Percentiles rank a stretch among this genome's conserved stretches.
Conservation (phyloP, 1,140 invertebrate species). For the Saccostrea cuccullata region DNA sequence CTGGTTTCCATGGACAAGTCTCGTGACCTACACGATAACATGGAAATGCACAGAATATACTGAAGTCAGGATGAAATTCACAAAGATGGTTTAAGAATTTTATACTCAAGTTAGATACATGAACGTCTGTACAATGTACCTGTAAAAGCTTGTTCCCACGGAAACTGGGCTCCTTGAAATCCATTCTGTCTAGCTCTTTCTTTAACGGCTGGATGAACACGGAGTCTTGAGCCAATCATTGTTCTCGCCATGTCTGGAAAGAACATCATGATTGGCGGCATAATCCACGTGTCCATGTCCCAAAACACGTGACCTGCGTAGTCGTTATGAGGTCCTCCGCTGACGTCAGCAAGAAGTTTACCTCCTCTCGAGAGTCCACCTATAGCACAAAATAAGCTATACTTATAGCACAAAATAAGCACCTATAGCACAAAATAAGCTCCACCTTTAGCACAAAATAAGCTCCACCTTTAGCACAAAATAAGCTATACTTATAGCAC, state of each 20-base stretch:
- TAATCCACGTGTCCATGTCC: conserved; percentile 80
- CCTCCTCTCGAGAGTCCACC: conserved; percentile 60
- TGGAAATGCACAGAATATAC: conserved; percentile 30
- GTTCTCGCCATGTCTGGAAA: conserved; percentile 68
- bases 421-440: conserved; percentile 24
- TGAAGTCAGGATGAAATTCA: background rate
- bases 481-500: conserved; percentile 24
- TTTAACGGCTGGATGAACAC: conserved; percentile 67
- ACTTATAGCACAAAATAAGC: background rate
- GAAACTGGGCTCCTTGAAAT: conserved; percentile 72
- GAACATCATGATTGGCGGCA: conserved; percentile 74
- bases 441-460: conserved; percentile 43
- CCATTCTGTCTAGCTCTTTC: conserved; percentile 69
- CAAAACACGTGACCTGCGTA: conserved; percentile 78
- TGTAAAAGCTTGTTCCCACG: conserved; percentile 76
- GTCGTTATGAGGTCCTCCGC: conserved; percentile 55
- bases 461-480: conserved; percentile 41
- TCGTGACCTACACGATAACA: conserved; percentile 58
- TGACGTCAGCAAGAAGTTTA: conserved; percentile 43
- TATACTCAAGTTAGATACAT: background rate
- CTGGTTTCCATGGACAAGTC: conserved; percentile 74
- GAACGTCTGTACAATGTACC: background rate
- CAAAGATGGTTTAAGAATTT: background rate
- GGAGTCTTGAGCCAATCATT: conserved; percentile 63
- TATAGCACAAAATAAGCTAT: background rate